These are phyloP conservation scores for Tychaedon coryphoeus DNA, from an alignment of 2,113 vertebrate genomes.

Conservation along the genomic window DNA sequence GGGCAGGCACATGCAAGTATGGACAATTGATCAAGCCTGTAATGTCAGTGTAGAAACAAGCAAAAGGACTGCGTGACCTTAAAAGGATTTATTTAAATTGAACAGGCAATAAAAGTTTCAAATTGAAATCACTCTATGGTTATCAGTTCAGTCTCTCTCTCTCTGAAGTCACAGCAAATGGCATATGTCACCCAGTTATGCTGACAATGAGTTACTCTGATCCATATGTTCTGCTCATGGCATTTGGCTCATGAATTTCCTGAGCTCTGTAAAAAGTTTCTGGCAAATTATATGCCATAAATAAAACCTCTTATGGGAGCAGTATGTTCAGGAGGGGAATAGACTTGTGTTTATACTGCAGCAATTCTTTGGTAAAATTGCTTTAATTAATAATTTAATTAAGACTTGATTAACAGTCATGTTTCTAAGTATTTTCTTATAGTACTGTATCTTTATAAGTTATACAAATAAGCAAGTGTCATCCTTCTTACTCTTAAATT, in stretches of 20 bases:
- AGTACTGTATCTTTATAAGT: background rate
- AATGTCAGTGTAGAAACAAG: background rate
- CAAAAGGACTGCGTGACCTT: background rate
- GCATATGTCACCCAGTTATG: background rate
- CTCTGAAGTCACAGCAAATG: background rate
- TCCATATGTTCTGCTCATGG: background rate
- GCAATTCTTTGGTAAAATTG: background rate
- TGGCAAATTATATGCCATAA: background rate
- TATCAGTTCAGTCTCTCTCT: background rate
- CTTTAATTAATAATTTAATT: background rate
- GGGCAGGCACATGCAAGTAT: fast-evolving
- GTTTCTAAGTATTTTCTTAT: background rate
- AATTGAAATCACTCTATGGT: background rate
- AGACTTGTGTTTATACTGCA: background rate
- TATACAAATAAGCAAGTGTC: background rate
- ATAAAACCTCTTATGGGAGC: background rate
- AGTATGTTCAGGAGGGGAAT: background rate
- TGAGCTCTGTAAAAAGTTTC: background rate
- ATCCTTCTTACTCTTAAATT: background rate
- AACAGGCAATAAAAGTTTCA: background rate
- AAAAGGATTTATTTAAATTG: background rate
- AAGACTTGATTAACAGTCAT: background rate
- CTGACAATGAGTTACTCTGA: background rate
- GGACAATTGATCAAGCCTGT: background rate
- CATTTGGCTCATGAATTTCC: background rate